phyloP scores from a whole-genome alignment of 2,797 vertebrate genomes.

The Propithecus deckenii region DNA sequence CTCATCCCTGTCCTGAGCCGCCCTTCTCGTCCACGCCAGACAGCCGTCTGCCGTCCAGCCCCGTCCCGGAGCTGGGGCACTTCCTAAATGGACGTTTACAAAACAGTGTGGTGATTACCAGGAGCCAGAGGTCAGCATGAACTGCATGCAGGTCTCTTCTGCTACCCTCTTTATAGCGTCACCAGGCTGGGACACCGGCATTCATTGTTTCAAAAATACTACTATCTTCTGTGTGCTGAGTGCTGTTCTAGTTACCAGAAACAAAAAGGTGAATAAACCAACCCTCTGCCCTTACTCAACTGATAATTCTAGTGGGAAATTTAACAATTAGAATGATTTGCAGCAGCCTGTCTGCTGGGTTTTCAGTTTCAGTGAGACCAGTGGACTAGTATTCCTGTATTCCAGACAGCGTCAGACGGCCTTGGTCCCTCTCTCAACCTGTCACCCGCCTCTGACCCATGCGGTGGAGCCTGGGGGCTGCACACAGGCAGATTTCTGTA shows the following conservation, averaged over 20 bases:
- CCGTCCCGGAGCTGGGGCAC: not conserved
- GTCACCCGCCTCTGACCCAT: not conserved
- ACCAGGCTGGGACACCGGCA: no score
- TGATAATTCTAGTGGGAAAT: not conserved
- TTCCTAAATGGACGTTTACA: not conserved
- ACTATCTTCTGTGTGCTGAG: not conserved
- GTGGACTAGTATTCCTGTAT: accelerated
- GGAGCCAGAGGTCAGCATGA: not conserved
- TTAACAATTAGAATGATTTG: not conserved
- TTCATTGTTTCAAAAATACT: not conserved
- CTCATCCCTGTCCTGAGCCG: not conserved
- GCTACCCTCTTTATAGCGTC: not conserved
- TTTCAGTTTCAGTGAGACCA: not conserved
- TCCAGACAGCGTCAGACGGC: not conserved
- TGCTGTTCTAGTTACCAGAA: not conserved
- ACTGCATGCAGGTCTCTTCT: accelerated
- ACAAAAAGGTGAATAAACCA: not conserved
- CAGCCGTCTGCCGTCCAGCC: no score
- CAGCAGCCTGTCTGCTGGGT: not conserved
- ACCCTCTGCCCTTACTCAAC: not conserved
- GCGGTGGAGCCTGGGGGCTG: not conserved
- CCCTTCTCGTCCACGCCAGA: not conserved
- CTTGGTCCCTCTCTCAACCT: no score
- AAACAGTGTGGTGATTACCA: not conserved
- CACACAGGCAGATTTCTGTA: not conserved